A percentile compares a stretch with the other conserved stretches of the same genome.
phyloP scores from a whole-genome alignment of 2,797 vertebrate species.

The Diglossa cyanea region DNA sequence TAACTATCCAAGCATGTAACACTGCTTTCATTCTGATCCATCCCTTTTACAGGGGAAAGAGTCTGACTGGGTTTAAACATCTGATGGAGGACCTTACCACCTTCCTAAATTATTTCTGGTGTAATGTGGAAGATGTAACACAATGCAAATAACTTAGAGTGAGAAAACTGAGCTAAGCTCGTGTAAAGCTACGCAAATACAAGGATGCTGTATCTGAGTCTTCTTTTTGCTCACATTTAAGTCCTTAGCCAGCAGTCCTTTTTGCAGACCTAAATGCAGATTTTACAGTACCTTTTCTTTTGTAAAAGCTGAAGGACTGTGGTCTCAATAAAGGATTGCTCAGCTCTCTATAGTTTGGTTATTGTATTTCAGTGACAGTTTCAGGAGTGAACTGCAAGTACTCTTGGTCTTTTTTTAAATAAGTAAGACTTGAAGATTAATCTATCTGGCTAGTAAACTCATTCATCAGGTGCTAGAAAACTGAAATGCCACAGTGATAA shows the following conservation, averaged over 20 bases:
- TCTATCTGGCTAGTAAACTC: neutral
- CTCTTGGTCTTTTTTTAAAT: neutral
- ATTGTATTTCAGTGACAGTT: neutral
- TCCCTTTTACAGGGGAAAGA: neutral
- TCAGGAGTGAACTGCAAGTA: neutral
- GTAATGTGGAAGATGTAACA: neutral
- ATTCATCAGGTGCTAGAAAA: neutral
- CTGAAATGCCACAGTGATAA: neutral
- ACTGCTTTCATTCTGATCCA: neutral
- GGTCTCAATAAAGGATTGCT: neutral
- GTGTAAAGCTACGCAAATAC: neutral
- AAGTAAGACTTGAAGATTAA: neutral
- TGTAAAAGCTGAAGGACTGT: neutral
- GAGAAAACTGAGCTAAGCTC: neutral
- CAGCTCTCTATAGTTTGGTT: neutral
- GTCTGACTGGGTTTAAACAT: neutral
- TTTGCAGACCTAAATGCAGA: neutral
- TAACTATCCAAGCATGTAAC: neutral
- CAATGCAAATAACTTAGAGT: neutral
- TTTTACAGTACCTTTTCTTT: neutral
- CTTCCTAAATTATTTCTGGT: neutral
- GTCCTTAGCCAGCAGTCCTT: neutral
- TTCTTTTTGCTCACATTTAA: neutral
- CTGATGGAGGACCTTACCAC: neutral
- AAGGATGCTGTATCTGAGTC: neutral